Evolutionary conservation across 2,113 vertebrate species (phyloP).

Genomic region (Amazona vittata): DNA sequence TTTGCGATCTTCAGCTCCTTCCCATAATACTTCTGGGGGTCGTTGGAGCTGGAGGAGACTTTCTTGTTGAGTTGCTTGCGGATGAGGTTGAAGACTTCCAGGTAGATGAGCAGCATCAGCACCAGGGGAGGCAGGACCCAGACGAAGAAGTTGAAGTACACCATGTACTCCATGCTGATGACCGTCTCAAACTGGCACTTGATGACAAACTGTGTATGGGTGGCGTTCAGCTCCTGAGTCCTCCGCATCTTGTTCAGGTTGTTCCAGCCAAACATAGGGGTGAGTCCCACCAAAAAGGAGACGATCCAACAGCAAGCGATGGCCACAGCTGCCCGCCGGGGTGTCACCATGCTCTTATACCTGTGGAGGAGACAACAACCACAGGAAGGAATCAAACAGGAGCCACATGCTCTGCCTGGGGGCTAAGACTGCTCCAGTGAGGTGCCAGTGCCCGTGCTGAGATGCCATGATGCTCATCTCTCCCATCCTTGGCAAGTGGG

Average conservation of each 20-base stretch:
- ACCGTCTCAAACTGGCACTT: conserved; percentile 90
- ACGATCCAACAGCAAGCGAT: conserved; percentile 91
- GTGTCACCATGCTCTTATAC: conserved; percentile 90
- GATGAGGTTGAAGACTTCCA: conserved; percentile 96
- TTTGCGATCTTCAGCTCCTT: conserved; percentile 96
- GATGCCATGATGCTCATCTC: not conserved
- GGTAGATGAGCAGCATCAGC: conserved; percentile 92
- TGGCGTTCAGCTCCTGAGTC: conserved; percentile 70
- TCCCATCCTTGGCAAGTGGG: too few relatives aligned
- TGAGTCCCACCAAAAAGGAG: conserved; percentile 89
- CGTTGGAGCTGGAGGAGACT: conserved; percentile 81
- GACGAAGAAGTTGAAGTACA: conserved; percentile 97
- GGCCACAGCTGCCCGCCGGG: conserved; percentile 82
- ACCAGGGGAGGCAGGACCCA: conserved; percentile 93
- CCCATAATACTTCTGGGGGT: conserved; percentile 91
- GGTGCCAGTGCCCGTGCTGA: not conserved
- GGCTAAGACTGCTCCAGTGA: not conserved
- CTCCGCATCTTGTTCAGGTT: conserved; percentile 75
- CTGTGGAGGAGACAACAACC: conserved; percentile 66
- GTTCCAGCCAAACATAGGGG: conserved; percentile 95
- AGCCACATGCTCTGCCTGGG: not conserved
- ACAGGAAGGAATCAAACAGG: not conserved
- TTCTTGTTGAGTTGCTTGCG: conserved; percentile 93
- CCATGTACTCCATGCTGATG: conserved; percentile 99
- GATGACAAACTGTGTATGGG: conserved; percentile 69